Evolutionary conservation across 2,113 vertebrate genomes (phyloP).

Genomic region (Anguilla rostrata): DNA sequence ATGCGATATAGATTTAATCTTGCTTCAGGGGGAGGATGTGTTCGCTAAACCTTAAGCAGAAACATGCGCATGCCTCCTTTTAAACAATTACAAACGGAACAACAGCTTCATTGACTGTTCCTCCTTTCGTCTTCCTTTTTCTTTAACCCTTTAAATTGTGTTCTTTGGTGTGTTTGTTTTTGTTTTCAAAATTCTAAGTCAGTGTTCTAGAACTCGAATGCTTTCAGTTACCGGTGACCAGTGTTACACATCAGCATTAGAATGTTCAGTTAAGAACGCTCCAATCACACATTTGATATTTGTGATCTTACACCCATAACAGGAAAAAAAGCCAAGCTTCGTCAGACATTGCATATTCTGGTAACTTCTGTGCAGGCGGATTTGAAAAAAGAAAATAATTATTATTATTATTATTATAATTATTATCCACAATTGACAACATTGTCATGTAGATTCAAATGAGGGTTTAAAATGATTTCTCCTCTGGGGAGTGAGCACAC

Average conservation of each 20-base stretch:
- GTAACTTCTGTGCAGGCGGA: neutral
- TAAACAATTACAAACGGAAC: neutral
- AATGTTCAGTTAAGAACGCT: no score
- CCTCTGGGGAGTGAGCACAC: neutral
- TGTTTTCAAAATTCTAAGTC: no score
- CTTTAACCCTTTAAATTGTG: neutral
- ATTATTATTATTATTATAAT: no score
- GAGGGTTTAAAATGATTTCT: neutral
- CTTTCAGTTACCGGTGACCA: no score
- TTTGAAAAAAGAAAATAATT: neutral
- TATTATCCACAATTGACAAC: neutral
- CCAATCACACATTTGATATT: no score
- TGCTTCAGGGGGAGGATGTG: neutral
- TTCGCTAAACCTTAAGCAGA: slow-evolving; percentile 1
- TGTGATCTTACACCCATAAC: neutral
- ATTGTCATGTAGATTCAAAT: neutral
- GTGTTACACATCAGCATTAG: no score
- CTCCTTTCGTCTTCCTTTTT: neutral
- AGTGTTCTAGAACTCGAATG: no score
- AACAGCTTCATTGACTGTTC: neutral
- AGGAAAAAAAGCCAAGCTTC: neutral
- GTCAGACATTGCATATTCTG: neutral
- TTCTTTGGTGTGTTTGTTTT: no score
- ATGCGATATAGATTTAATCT: neutral
- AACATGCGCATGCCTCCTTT: neutral